Evolutionary conservation across 2,113 vertebrate genomes (phyloP).

Genomic region (Brachionichthys hirsutus): DNA sequence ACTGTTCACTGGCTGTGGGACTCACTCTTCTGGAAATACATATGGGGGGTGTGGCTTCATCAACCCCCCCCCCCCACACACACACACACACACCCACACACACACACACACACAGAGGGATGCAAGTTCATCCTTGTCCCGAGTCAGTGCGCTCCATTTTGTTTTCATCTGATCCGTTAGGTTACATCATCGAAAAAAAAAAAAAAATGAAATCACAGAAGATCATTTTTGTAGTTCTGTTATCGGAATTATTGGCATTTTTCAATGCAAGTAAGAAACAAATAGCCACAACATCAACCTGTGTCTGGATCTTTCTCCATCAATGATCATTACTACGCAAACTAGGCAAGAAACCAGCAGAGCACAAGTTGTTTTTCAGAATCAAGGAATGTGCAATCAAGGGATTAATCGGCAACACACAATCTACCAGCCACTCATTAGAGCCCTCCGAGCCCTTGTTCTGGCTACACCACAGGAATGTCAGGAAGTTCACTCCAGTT

Average conservation of each 20-base stretch:
- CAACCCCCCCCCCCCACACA: too few species aligned
- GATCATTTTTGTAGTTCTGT: background rate
- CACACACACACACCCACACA: too few species aligned
- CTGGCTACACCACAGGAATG: background rate
- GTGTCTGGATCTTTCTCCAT: background rate
- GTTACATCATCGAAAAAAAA: constrained; percentile 13
- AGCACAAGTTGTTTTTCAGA: background rate
- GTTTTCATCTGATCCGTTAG: constrained; percentile 25
- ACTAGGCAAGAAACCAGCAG: background rate
- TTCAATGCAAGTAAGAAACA: constrained; percentile 1
- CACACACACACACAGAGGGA: constrained; percentile 63
- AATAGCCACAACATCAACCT: background rate
- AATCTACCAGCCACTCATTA: constrained; percentile 22
- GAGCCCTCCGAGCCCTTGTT: constrained; percentile 15
- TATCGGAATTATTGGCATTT: constrained; percentile 14
- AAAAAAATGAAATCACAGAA: too few species aligned
- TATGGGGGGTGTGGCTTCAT: constrained; percentile 65
- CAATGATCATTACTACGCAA: too few species aligned
- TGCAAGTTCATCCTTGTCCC: constrained; percentile 55
- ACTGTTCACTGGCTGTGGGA: constrained; percentile 41
- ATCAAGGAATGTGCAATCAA: constrained; percentile 19
- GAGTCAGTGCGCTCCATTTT: constrained; percentile 32
- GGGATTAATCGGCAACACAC: constrained; percentile 15
- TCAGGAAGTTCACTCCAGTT: constrained; percentile 17
- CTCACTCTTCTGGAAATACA: constrained; percentile 68